Percentiles rank a stretch among this genome's conserved stretches.
These are phyloP conservation scores for Argya squamiceps DNA, from an alignment of 2,797 vertebrate species.

Conservation along the genomic window DNA sequence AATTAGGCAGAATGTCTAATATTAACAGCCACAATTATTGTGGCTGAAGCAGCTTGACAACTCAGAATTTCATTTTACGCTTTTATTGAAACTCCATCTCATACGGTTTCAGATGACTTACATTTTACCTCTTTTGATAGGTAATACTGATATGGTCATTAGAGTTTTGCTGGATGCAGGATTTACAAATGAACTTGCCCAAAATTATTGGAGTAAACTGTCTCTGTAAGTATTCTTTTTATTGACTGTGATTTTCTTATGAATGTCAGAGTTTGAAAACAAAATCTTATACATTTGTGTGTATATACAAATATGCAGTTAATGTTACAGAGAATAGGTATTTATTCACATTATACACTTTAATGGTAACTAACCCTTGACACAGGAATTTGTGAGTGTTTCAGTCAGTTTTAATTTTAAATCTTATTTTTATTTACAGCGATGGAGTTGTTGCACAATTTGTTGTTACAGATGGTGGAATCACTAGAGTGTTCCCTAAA, in stretches of 20 bases:
- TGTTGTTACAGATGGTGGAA: slow-evolving; percentile 95
- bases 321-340: not conserved
- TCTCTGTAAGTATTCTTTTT: slow-evolving; percentile 83
- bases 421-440: slow-evolving; percentile 77
- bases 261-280: not conserved
- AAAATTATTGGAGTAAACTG: slow-evolving; percentile 87
- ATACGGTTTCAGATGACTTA: slow-evolving; percentile 63
- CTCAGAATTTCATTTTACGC: not conserved
- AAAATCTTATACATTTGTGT: not conserved
- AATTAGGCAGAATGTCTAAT: not conserved
- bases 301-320: not conserved
- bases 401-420: not conserved
- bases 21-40: not conserved
- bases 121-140: slow-evolving; percentile 64
- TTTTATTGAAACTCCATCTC: not conserved
- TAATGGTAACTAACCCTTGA: not conserved
- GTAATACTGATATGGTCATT: slow-evolving; percentile 83
- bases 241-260: not conserved
- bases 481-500: slow-evolving; percentile 94
- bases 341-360: not conserved
- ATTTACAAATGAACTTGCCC: slow-evolving; percentile 88
- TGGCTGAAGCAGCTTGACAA: not conserved
- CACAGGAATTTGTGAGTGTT: not conserved
- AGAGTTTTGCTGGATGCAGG: slow-evolving; percentile 92
- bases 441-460: slow-evolving; percentile 89